phyloP scores from a whole-genome alignment of 92 coral and sea anemone genomes.

The Umimayanthus chanpuru region DNA sequence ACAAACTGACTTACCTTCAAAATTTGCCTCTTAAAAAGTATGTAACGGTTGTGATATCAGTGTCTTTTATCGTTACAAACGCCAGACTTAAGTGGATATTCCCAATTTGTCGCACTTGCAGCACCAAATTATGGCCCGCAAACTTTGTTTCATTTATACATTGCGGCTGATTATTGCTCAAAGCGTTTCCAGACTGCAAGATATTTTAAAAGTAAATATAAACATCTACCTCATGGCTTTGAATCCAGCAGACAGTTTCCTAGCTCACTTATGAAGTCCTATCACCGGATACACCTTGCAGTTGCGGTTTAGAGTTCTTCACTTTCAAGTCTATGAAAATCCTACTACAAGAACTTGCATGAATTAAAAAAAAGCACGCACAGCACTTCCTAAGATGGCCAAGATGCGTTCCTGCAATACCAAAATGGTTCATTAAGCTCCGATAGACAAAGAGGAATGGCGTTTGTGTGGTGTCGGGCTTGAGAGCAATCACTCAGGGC shows the following conservation, averaged over 20 bases:
- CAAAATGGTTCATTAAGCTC: background rate
- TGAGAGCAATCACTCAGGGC: conserved; percentile 2
- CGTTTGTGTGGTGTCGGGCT: background rate
- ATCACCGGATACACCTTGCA: background rate
- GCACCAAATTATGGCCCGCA: background rate
- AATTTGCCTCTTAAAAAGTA: background rate
- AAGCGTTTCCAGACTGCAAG: background rate
- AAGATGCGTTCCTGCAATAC: conserved; percentile 17
- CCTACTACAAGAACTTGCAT: background rate
- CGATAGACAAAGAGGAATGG: background rate
- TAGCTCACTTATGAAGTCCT: background rate
- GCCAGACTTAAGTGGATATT: background rate
- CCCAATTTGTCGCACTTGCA: background rate
- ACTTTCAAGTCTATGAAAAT: background rate
- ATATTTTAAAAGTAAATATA: background rate
- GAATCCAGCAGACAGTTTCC: background rate
- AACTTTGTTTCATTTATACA: background rate
- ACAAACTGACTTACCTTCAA: conserved; percentile 8
- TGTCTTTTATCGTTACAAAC: background rate
- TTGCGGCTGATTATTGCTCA: background rate
- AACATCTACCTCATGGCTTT: background rate
- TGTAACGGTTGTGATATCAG: background rate
- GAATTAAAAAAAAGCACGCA: background rate
- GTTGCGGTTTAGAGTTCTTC: background rate
- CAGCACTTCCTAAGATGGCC: background rate